phyloP scores from a whole-genome alignment of 2,113 vertebrate species.

The Colinus virginianus region DNA sequence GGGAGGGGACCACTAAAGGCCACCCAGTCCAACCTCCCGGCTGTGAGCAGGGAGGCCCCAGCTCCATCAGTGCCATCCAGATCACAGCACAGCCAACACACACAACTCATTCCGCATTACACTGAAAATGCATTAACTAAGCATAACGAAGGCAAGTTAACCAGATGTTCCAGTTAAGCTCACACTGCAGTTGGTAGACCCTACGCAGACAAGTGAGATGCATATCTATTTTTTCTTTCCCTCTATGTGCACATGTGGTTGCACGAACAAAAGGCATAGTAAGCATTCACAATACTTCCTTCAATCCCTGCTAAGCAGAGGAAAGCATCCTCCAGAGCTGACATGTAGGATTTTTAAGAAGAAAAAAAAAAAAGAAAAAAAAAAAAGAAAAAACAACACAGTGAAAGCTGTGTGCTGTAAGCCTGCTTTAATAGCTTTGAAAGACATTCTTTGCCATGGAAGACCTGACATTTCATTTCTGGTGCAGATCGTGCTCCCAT shows the following conservation, averaged over 20 bases:
- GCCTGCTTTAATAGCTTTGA: background rate
- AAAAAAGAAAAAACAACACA: no score
- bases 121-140: background rate
- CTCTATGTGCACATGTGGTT: background rate
- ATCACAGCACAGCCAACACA: background rate
- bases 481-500: accelerated
- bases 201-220: background rate
- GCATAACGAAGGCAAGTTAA: background rate
- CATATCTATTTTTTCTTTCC: background rate
- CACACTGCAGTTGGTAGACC: background rate
- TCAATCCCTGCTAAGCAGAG: background rate
- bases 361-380: background rate
- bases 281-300: background rate
- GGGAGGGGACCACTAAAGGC: no score
- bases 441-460: background rate
- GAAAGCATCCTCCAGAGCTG: background rate
- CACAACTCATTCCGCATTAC: background rate
- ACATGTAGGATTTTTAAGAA: background rate
- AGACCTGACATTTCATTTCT: background rate
- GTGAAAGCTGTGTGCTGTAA: background rate
- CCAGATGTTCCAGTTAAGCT: background rate
- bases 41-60: no score
- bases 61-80: background rate
- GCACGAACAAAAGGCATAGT: background rate
- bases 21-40: no score